Conservation (phyloP, 2,888 invertebrate species). For the Dendrolimus houi region DNA sequence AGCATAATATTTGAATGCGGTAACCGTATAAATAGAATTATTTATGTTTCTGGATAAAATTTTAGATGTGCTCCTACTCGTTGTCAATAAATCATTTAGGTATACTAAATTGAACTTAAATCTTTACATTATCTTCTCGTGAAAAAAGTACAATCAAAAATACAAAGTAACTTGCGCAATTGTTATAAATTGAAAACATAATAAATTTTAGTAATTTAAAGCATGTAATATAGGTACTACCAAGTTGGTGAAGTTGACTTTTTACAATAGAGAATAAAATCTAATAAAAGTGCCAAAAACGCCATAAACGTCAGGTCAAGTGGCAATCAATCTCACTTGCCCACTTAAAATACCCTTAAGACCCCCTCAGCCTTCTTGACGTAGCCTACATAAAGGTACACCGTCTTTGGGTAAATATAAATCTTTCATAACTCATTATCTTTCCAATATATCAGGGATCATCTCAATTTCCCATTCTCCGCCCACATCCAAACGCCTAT, state of each 20-base stretch:
- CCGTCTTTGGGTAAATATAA: background rate
- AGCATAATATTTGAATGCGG: no score
- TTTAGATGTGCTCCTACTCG: no score
- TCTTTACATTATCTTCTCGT: no score
- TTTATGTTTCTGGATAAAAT: no score
- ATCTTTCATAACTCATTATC: background rate
- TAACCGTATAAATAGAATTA: no score
- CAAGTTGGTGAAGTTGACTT: background rate
- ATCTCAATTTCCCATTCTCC: background rate
- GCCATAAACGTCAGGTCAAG: background rate
- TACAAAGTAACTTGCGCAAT: background rate
- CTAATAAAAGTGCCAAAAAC: background rate
- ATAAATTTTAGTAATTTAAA: no score
- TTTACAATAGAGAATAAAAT: background rate
- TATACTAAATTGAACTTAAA: no score
- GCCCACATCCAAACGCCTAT: background rate
- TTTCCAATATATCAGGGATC: background rate
- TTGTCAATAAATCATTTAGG: no score
- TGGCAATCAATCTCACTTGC: background rate
- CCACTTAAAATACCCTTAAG: background rate
- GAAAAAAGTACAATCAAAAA: no score
- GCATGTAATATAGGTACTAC: background rate
- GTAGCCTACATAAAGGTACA: background rate
- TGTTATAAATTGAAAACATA: no score
- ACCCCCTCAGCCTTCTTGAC: background rate